Percentiles rank a stretch among this genome's conserved stretches.
phyloP scores from a whole-genome alignment of 1,140 invertebrate species.

The Mycetomoellerius zeteki region DNA sequence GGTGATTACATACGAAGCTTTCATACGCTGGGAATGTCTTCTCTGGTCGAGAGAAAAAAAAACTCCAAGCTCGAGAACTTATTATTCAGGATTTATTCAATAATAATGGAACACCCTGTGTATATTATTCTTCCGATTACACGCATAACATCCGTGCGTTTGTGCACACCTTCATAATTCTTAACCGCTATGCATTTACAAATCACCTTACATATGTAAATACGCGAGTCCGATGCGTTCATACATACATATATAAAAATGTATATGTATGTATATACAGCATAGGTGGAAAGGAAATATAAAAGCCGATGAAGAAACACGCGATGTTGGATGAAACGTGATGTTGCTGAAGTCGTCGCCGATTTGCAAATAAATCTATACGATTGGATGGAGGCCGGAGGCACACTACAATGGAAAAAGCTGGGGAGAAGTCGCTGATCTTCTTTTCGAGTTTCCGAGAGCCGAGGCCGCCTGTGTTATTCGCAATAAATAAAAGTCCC shows the following conservation, averaged over 20 bases:
- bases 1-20: neutral
- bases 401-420: slow-evolving; percentile 11
- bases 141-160: slow-evolving; percentile 18
- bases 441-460: neutral
- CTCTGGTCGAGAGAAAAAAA: neutral
- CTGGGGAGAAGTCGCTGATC: slow-evolving; percentile 4
- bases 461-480: neutral
- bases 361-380: slow-evolving; percentile 44
- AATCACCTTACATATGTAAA: slow-evolving; percentile 44
- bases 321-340: neutral
- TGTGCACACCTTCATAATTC: slow-evolving; percentile 39
- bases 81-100: slow-evolving; percentile 46
- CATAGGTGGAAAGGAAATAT: slow-evolving; percentile 25
- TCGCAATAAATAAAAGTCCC: slow-evolving; percentile 31
- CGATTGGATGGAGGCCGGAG: neutral
- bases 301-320: slow-evolving; percentile 53
- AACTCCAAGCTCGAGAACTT: neutral
- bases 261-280: neutral
- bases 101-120: neutral
- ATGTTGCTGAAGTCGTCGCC: slow-evolving; percentile 11
- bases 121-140: slow-evolving; percentile 51
- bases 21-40: neutral
- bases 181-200: slow-evolving; percentile 23
- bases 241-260: neutral
- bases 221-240: slow-evolving; percentile 22